These are phyloP conservation scores for Nymphalis urticae DNA, from an alignment of 2,888 invertebrate species.

Conservation along the genomic window DNA sequence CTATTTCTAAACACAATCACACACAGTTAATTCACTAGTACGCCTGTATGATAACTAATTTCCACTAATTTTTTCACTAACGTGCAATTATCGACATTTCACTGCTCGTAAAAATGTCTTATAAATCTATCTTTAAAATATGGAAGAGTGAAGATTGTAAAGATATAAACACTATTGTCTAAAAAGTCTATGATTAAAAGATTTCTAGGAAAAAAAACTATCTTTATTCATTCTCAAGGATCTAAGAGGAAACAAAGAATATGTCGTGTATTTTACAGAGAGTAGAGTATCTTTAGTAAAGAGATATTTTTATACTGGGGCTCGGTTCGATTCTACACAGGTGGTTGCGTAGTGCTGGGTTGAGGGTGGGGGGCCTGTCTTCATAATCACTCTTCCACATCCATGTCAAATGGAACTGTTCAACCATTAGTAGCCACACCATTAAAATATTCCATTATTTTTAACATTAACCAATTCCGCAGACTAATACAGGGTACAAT, in stretches of 20 bases:
- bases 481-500: slow-evolving; percentile 34
- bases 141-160: slow-evolving; percentile 79
- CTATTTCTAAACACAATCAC: slow-evolving; percentile 64
- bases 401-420: slow-evolving; percentile 67
- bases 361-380: slow-evolving; percentile 42
- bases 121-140: slow-evolving; percentile 61
- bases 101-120: slow-evolving; percentile 45
- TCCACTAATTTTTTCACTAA: slow-evolving; percentile 59
- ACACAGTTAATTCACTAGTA: slow-evolving; percentile 66
- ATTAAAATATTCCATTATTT: slow-evolving; percentile 46
- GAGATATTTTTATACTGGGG: slow-evolving; percentile 20
- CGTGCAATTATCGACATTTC: slow-evolving; percentile 70
- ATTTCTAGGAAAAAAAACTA: slow-evolving; percentile 46
- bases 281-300: slow-evolving; percentile 32
- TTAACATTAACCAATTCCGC: slow-evolving; percentile 31
- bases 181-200: slow-evolving; percentile 43
- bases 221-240: slow-evolving; percentile 44
- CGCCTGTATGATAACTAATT: slow-evolving; percentile 57
- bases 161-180: slow-evolving; percentile 54
- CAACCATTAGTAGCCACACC: slow-evolving; percentile 71
- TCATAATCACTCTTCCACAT: slow-evolving; percentile 79
- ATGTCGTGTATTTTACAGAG: slow-evolving; percentile 40
- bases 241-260: slow-evolving; percentile 37
- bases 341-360: slow-evolving; percentile 53
- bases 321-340: slow-evolving; percentile 35